A percentile compares a stretch with the other conserved stretches of the same genome.
phyloP scores from a whole-genome alignment of 2,113 vertebrate species.

The Dermatemys mawii region DNA sequence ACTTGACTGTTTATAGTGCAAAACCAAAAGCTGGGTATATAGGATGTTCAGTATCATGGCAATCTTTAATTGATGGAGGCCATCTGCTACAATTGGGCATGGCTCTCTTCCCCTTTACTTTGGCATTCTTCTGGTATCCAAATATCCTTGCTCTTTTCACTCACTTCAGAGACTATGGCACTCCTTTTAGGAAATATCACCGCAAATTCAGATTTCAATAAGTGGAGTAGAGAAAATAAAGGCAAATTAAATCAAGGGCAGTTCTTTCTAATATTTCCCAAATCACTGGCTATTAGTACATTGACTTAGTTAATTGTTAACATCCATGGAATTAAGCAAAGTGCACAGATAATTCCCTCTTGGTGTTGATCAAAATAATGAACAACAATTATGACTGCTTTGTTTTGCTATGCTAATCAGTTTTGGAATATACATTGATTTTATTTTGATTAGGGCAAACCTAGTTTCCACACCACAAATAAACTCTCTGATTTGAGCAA shows the following conservation, averaged over 20 bases:
- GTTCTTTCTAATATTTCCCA: not conserved
- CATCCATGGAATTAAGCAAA: slow-evolving; percentile 58
- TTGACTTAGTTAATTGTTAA: slow-evolving; percentile 67
- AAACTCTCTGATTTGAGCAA: slow-evolving; percentile 62
- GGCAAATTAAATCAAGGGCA: not conserved
- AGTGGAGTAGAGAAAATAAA: not conserved
- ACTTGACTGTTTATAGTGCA: not conserved
- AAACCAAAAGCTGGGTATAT: fast-evolving
- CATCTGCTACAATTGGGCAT: not conserved
- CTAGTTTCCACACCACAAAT: slow-evolving; percentile 30
- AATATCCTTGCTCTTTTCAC: not conserved
- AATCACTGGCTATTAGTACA: slow-evolving; percentile 26
- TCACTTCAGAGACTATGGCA: not conserved
- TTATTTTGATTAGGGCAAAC: slow-evolving; percentile 69
- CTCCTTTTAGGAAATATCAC: not conserved
- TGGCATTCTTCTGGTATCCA: not conserved
- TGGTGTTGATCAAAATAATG: slow-evolving; percentile 66
- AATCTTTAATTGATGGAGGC: fast-evolving
- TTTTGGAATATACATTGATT: slow-evolving; percentile 71
- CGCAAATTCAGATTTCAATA: fast-evolving
- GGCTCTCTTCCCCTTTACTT: not conserved
- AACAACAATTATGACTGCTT: slow-evolving; percentile 63
- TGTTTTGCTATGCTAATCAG: slow-evolving; percentile 61
- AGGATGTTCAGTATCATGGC: not conserved
- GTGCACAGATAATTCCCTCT: slow-evolving; percentile 54